phyloP scores from a whole-genome alignment of 2,797 vertebrate genomes.

The Myripristis jacobus region DNA sequence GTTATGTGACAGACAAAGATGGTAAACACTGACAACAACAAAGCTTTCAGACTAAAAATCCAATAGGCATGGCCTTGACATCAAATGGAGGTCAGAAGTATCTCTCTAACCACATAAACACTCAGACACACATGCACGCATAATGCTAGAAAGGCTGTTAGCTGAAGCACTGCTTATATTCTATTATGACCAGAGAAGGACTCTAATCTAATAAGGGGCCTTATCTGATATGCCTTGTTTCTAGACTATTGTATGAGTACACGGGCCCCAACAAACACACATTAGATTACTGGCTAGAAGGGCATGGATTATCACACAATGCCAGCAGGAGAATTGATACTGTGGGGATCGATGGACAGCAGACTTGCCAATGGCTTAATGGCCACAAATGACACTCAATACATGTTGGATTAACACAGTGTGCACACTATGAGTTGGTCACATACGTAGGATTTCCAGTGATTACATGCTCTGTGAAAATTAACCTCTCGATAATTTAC shows the following conservation, averaged over 20 bases:
- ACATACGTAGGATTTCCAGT: background rate
- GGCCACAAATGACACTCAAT: constrained; percentile 49
- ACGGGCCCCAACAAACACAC: constrained; percentile 37
- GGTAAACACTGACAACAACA: background rate
- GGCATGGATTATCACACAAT: constrained; percentile 45
- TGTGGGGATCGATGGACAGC: constrained; percentile 51
- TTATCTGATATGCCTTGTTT: constrained; percentile 59
- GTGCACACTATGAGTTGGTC: background rate
- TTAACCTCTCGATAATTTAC: too few species aligned
- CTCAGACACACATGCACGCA: constrained; percentile 6
- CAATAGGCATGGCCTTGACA: background rate
- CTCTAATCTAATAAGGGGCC: constrained; percentile 54
- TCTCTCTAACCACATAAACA: background rate
- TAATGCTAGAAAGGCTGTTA: constrained; percentile 7
- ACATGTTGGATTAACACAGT: constrained; percentile 22
- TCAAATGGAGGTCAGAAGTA: constrained; percentile 15
- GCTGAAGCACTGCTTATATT: constrained; percentile 36
- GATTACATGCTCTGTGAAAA: background rate
- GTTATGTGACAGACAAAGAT: background rate
- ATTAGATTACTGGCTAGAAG: constrained; percentile 44
- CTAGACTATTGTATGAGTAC: constrained; percentile 27
- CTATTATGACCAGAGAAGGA: constrained; percentile 42
- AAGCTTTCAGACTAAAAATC: background rate
- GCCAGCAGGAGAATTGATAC: constrained; percentile 53
- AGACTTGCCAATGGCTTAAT: constrained; percentile 48